Evolutionary conservation across 2,888 invertebrate genomes (phyloP).

Genomic region (Escarpia spicata): DNA sequence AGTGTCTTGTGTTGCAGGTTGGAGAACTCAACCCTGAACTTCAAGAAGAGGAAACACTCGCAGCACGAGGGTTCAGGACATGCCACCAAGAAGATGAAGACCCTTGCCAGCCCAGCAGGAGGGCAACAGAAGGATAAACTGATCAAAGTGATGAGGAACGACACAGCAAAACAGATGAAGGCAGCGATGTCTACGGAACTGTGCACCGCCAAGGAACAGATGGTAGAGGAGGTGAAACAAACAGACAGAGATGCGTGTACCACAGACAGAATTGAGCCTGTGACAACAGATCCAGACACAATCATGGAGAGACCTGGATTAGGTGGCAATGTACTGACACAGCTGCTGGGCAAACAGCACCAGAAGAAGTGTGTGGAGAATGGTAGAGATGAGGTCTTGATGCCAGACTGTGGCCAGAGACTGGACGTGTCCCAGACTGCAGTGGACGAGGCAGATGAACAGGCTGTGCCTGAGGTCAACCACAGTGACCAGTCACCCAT

Average conservation of each 20-base stretch:
- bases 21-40: slow-evolving; percentile 5
- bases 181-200: background rate
- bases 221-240: background rate
- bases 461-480: background rate
- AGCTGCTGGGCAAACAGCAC: too few relatives aligned
- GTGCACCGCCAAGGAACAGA: background rate
- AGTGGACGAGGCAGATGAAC: background rate
- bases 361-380: background rate
- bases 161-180: background rate
- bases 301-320: too few relatives aligned
- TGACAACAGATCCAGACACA: too few relatives aligned
- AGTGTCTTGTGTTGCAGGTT: background rate
- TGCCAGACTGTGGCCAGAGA: background rate
- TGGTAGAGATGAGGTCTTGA: background rate
- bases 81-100: background rate
- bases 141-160: background rate
- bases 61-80: background rate
- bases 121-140: background rate
- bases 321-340: background rate
- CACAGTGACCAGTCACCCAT: background rate
- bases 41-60: background rate
- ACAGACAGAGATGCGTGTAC: background rate
- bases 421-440: background rate
- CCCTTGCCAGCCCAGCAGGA: background rate
- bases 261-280: background rate